phyloP scores from a whole-genome alignment of 2,888 invertebrate genomes.

The Anagyrus pseudococci region DNA sequence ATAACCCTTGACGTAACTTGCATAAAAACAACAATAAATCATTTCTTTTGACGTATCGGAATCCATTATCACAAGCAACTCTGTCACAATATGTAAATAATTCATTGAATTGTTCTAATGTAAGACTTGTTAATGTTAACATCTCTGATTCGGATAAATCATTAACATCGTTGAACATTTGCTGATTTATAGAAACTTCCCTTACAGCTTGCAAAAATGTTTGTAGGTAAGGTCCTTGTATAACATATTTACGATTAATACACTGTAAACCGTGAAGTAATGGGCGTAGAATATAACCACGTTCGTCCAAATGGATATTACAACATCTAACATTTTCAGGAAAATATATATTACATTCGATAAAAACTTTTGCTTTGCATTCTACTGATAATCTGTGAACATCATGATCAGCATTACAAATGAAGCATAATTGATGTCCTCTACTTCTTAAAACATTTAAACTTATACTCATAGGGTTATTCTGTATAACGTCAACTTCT shows the following conservation, averaged over 20 bases:
- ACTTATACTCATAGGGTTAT: conserved; percentile 15
- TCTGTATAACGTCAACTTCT: conserved; percentile 2
- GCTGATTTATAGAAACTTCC: background rate
- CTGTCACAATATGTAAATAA: conserved; percentile 24
- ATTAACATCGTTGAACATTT: background rate
- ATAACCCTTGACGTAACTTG: conserved; percentile 13
- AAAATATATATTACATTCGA: conserved; percentile 25
- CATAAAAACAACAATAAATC: conserved; percentile 22
- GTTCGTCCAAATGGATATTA: conserved; percentile 29
- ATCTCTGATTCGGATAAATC: conserved; percentile 10
- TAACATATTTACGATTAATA: conserved; percentile 21
- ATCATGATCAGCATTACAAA: conserved; percentile 24
- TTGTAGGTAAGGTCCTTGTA: conserved; percentile 20
- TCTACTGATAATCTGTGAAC: conserved; percentile 21
- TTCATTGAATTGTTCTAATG: conserved; percentile 25
- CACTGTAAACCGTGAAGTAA: conserved; percentile 14
- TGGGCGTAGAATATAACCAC: conserved; percentile 12
- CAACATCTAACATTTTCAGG: conserved; percentile 26
- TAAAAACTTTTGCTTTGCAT: conserved; percentile 25
- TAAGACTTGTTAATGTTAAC: background rate
- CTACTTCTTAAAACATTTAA: conserved; percentile 26
- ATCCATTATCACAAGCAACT: background rate
- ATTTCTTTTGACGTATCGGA: conserved; percentile 2
- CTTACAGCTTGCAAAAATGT: conserved; percentile 23
- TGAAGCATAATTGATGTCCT: conserved; percentile 14